phyloP scores from a whole-genome alignment of 2,888 invertebrate genomes.

The Pterobdella sp. region DNA sequence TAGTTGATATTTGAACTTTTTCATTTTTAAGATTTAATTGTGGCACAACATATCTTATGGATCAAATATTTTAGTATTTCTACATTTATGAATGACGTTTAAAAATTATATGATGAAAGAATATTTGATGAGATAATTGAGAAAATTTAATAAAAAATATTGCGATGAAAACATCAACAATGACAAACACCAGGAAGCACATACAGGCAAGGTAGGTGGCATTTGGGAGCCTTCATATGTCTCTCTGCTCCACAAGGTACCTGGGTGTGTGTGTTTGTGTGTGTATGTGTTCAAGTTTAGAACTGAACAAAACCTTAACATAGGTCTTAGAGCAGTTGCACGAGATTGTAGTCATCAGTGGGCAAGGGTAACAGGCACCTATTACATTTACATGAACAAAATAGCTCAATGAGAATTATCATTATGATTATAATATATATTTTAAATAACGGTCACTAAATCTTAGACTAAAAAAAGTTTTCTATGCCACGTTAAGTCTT shows the following conservation, averaged over 20 bases:
- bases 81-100: not conserved
- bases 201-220: conserved; percentile 65
- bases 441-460: too few relatives aligned
- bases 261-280: conserved; percentile 43
- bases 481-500: too few relatives aligned
- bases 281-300: not conserved
- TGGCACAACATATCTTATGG: too few relatives aligned
- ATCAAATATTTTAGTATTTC: too few relatives aligned
- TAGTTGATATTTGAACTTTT: too few relatives aligned
- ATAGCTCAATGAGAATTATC: too few relatives aligned
- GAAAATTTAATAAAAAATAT: not conserved
- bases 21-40: too few relatives aligned
- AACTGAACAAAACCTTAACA: not conserved
- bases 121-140: not conserved
- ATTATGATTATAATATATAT: too few relatives aligned
- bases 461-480: not conserved
- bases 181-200: conserved; percentile 33
- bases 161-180: not conserved
- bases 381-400: conserved; percentile 13
- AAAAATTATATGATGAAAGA: not conserved
- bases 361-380: conserved; percentile 76
- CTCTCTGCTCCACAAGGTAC: conserved; percentile 78
- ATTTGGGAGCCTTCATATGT: conserved; percentile 70
- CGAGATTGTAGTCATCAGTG: conserved; percentile 60
- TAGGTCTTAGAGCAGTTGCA: conserved; percentile 73